Percentiles rank a stretch among this genome's conserved stretches.
Evolutionary conservation across 2,797 vertebrate species (phyloP).

Genomic region (Sebastolobus alascanus): DNA sequence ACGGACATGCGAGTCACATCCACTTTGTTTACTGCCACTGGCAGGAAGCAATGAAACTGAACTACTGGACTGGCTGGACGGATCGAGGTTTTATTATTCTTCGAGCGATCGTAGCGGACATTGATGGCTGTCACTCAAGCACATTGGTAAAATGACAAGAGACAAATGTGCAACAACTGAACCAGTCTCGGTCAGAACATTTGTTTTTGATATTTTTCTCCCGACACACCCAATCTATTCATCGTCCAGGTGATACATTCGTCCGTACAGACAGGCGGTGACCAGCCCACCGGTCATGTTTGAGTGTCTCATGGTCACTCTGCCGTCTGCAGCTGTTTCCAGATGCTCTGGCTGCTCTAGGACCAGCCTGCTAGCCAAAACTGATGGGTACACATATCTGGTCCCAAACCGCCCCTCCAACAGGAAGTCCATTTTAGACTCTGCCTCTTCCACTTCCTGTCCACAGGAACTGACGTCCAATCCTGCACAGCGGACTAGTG

Average conservation of each 20-base stretch:
- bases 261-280: conserved; percentile 91
- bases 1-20: neutral
- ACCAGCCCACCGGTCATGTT: conserved; percentile 87
- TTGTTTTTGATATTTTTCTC: neutral
- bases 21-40: neutral
- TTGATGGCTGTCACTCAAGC: too few species aligned
- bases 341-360: conserved; percentile 86
- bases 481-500: conserved; percentile 90
- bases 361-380: conserved; percentile 87
- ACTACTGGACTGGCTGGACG: neutral
- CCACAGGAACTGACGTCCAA: conserved; percentile 87
- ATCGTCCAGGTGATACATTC: conserved; percentile 90
- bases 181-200: neutral
- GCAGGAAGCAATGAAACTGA: neutral
- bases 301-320: conserved; percentile 86
- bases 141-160: neutral
- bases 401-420: conserved; percentile 90
- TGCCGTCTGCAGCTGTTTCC: conserved; percentile 74
- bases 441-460: conserved; percentile 85
- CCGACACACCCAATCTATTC: neutral
- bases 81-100: too few species aligned
- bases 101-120: too few species aligned
- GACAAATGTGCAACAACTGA: too few species aligned
- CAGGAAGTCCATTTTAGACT: conserved; percentile 87
- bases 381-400: conserved; percentile 87